Percentiles rank a stretch among this genome's conserved stretches.
These are phyloP conservation scores for Psephotus haematonotus DNA, from an alignment of 2,113 vertebrate genomes.

Conservation along the genomic window DNA sequence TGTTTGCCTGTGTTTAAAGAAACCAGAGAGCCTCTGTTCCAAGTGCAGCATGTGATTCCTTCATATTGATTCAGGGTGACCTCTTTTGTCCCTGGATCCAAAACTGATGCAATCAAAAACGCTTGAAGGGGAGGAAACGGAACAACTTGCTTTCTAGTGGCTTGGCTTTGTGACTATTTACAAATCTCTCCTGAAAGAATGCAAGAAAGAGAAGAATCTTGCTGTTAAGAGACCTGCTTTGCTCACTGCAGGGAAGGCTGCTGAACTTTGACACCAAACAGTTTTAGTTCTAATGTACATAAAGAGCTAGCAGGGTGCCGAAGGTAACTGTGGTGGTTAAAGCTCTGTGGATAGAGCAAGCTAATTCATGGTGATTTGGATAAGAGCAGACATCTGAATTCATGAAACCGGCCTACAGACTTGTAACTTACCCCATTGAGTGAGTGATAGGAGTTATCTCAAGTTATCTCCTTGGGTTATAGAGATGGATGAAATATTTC, in stretches of 20 bases:
- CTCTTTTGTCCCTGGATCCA: neutral
- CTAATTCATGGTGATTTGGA: fast-evolving
- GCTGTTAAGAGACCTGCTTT: neutral
- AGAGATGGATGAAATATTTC: neutral
- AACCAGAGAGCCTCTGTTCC: neutral
- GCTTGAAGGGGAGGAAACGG: neutral
- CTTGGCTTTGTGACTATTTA: neutral
- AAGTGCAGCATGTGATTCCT: neutral
- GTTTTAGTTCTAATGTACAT: fast-evolving
- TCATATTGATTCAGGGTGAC: neutral
- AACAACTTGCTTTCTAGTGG: neutral
- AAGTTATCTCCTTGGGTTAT: neutral
- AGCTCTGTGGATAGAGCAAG: neutral
- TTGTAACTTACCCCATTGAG: no score
- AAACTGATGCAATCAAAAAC: neutral
- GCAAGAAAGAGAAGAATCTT: neutral
- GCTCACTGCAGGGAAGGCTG: neutral
- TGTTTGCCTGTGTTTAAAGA: no score
- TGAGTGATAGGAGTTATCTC: neutral
- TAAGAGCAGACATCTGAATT: neutral
- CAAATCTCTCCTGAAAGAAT: neutral
- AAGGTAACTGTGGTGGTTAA: neutral
- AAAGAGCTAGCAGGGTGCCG: neutral
- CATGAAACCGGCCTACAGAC: fast-evolving
- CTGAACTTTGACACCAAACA: neutral